Evolutionary conservation across 2,797 vertebrate genomes (phyloP), one percentile per base, ranked within the genome.

Genomic region (Sebastes diploproa): DNA sequence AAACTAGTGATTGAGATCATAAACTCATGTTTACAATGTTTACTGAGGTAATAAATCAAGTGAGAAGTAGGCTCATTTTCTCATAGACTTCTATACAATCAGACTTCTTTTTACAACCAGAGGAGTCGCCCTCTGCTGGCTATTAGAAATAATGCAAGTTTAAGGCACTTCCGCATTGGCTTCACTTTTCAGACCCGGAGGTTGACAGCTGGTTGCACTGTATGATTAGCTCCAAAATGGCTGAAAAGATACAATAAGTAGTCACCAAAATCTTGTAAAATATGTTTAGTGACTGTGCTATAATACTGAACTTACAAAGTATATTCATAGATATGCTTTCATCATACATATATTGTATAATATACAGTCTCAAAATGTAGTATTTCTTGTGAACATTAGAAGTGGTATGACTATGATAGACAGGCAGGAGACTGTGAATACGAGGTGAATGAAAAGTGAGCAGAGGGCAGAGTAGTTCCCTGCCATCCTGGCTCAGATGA

Each of bases 401-500:
- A 12, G 20, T 63, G 9, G 4, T 59, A 14, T 65, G 54, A 30
- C 55, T 46, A 4, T 46, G 32, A 68, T 10, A 72, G n/a, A 66
- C 59, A 58, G 11, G 32, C 61, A 68, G 52, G 11, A 67, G 59
- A 36, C 12, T 5, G 30, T 18, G 13, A 72, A 46, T 52, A 62
- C 4, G 60, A 60, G 30, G 61, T 64, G 73, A 86, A 80, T 77
- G 64, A 73, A 83, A 72, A 67, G 63, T 63, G 56, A 86, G 42
- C 71, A 73, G 73, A 77, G 4, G 63, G 60, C 70, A 20, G 32
- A 81, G 65, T 34, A 32, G 78, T 75, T 75, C 30, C 27, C 56
- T 71, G 72, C 78, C 79, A 56, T 68, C 78, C 68, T 18, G 14
- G 76, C 66, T 54, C 50, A 72, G 83, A 80, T 81, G 82, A 85